Percentiles rank a stretch among this genome's conserved stretches.
phyloP scores from a whole-genome alignment of 2,888 invertebrate genomes.

The Zaprionus lineosus region DNA sequence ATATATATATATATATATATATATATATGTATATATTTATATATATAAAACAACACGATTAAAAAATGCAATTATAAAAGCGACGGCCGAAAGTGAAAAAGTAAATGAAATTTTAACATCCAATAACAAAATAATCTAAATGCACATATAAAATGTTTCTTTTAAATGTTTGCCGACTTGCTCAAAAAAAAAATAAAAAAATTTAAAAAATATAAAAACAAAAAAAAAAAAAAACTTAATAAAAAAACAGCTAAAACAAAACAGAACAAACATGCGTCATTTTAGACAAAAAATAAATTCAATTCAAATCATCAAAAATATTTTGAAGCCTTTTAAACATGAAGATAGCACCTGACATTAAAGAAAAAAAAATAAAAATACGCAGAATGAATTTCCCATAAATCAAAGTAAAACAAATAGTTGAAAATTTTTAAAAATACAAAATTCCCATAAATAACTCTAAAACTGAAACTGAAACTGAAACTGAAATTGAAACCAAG shows the following conservation, averaged over 20 bases:
- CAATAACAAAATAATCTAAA: neutral
- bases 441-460: constrained; percentile 10
- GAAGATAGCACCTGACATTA: constrained; percentile 5
- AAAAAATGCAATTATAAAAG: constrained; percentile 1
- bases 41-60: neutral
- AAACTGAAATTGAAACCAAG: neutral
- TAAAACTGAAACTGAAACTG: neutral
- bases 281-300: constrained; percentile 14
- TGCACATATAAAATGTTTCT: constrained; percentile 4
- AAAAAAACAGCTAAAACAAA: neutral
- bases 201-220: neutral
- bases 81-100: neutral
- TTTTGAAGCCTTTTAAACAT: constrained; percentile 8
- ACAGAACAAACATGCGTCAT: constrained; percentile 18
- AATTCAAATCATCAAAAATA: constrained; percentile 6
- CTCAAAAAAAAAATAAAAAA: constrained; percentile 8
- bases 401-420: constrained; percentile 39
- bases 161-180: constrained; percentile 34
- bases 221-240: constrained; percentile 19
- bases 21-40: no score
- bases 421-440: constrained; percentile 16
- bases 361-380: constrained; percentile 1
- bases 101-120: neutral
- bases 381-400: constrained; percentile 24
- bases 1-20: no score